Percentiles rank a stretch among this genome's conserved stretches.
Evolutionary conservation across 2,888 invertebrate genomes (phyloP).

Genomic region (Nomada flava): DNA sequence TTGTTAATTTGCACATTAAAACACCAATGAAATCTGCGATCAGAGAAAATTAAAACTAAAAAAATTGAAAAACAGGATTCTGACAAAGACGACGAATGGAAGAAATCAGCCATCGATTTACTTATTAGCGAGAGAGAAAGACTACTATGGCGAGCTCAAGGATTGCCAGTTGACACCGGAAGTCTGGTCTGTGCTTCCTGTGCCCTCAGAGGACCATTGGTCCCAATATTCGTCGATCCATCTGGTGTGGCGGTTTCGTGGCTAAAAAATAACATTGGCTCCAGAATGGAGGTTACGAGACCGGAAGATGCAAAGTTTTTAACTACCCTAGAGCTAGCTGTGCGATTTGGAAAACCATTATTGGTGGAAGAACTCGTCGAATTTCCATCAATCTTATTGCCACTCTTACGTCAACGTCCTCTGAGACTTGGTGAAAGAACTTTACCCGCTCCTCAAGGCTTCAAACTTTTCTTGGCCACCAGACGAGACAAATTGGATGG

Average conservation of each 20-base stretch:
- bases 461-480: conserved; percentile 83
- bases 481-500: conserved; percentile 96
- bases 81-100: conserved; percentile 74
- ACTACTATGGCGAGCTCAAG: conserved; percentile 94
- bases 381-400: conserved; percentile 79
- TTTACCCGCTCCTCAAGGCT: conserved; percentile 77
- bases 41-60: neutral
- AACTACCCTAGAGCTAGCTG: conserved; percentile 90
- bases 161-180: conserved; percentile 88
- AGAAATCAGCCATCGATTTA: conserved; percentile 75
- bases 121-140: conserved; percentile 89
- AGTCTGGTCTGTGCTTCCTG: conserved; percentile 81
- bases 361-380: conserved; percentile 80
- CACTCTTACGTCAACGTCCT: conserved; percentile 75
- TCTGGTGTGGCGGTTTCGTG: conserved; percentile 93
- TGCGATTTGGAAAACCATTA: conserved; percentile 86
- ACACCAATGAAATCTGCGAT: too few relatives aligned
- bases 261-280: conserved; percentile 90
- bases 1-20: too few relatives aligned
- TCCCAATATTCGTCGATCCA: conserved; percentile 95
- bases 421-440: conserved; percentile 79
- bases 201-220: conserved; percentile 85
- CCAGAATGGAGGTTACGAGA: conserved; percentile 91
- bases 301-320: conserved; percentile 91
- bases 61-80: conserved; percentile 62